These are phyloP conservation scores for Siderastrea siderea DNA, from an alignment of 92 coral and sea anemone species.

Conservation along the genomic window DNA sequence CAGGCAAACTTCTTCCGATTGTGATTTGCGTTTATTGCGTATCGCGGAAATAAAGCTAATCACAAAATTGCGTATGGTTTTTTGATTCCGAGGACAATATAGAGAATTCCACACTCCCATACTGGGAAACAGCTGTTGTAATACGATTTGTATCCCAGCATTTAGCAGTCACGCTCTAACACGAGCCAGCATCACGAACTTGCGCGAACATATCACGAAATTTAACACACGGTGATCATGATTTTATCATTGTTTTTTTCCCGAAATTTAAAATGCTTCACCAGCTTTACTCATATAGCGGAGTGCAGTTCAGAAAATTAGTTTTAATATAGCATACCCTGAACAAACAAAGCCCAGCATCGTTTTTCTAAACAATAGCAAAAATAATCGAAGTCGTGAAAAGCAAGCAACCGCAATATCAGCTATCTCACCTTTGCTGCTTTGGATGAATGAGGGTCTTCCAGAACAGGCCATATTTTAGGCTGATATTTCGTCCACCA, in stretches of 20 bases:
- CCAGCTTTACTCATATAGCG: background rate
- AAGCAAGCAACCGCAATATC: background rate
- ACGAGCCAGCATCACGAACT: background rate
- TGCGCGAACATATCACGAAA: background rate
- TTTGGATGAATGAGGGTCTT: slow-evolving; percentile 95
- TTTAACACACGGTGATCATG: background rate
- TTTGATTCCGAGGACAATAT: background rate
- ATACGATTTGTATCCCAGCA: background rate
- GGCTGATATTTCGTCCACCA: slow-evolving; percentile 87
- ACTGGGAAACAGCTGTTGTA: slow-evolving; percentile 19
- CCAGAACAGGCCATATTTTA: slow-evolving; percentile 87
- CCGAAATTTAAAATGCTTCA: no score
- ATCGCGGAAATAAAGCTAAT: background rate
- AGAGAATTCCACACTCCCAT: background rate
- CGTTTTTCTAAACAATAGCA: slow-evolving; percentile 6
- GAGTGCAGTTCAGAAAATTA: background rate
- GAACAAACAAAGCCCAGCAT: slow-evolving; percentile 30
- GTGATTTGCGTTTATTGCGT: background rate
- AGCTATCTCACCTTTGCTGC: slow-evolving; percentile 84
- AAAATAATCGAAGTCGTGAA: background rate
- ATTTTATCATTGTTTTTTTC: background rate
- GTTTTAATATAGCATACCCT: background rate
- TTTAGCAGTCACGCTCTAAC: background rate
- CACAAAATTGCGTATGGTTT: background rate
- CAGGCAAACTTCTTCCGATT: background rate